These are phyloP conservation scores for Leptinotarsa haldemani DNA, from an alignment of 2,888 invertebrate species.

Conservation along the genomic window DNA sequence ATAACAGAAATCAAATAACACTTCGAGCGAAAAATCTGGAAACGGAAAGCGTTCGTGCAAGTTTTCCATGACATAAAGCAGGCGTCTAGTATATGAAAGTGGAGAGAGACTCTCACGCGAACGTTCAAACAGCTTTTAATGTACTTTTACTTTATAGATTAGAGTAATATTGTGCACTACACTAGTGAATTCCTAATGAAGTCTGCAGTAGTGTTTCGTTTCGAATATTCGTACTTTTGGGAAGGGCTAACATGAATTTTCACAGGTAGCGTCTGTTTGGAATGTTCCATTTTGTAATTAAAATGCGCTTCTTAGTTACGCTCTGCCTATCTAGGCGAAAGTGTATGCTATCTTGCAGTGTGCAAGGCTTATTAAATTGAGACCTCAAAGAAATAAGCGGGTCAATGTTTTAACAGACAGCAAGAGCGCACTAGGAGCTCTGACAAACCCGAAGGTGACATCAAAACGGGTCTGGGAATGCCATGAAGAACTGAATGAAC, in stretches of 20 bases:
- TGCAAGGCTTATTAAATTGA: too few species aligned
- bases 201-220: conserved; percentile 3
- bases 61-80: conserved; percentile 50
- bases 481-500: too few species aligned
- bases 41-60: conserved; percentile 50
- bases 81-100: conserved; percentile 54
- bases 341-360: too few species aligned
- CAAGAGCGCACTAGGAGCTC: too few species aligned
- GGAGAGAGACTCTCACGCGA: conserved; percentile 52
- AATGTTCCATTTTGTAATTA: neutral
- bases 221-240: neutral
- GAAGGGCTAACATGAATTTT: neutral
- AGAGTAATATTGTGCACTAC: conserved; percentile 22
- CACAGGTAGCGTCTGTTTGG: neutral
- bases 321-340: too few species aligned
- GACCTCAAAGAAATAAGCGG: too few species aligned
- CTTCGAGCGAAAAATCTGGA: conserved; percentile 36
- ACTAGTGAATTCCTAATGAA: conserved; percentile 9
- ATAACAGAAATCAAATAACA: neutral
- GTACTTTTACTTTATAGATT: conserved; percentile 33
- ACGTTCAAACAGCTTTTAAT: conserved; percentile 31
- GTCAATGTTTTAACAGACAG: too few species aligned
- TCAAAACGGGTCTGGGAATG: too few species aligned
- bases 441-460: too few species aligned
- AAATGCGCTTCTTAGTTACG: too few species aligned